Evolutionary conservation across 2,888 invertebrate genomes (phyloP), one percentile per base, ranked within the genome.

Genomic region (Caenorhabditis sp.): DNA sequence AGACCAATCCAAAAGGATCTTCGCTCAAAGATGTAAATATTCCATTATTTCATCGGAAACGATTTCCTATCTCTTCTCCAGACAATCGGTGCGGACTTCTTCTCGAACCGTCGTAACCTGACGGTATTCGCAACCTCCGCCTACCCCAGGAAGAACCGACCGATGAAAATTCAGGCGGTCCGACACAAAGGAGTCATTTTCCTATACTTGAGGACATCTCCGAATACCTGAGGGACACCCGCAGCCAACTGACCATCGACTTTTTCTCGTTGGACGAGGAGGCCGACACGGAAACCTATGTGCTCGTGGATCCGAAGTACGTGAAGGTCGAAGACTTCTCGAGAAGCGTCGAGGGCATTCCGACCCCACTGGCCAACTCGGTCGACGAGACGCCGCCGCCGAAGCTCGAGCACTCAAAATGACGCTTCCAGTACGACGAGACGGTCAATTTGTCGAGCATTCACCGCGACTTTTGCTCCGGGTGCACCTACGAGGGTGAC

Each of bases 251-350:
- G 90, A 93, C 94, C 46, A 94, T 97, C 0, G 96, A 97, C 88
- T 91, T 94, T 84, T 98, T 97, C 90, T 94, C 95, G 90, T 95
- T 94, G 89, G 93, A 94, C 83, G 91, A 92, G 52, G 92, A 92
- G 88, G 93, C 96, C 0, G 93, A 94, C 85, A 94, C 94, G 5
- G 75, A 74, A 17, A 45, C 26, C 4, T 58, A 52, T 13, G 24
- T 74, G 1, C 41, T 27, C 20, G 70, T 71, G 0, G 35, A 43
- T 3, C n/a, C 43, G 8, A 26, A 73, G 22, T 66, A 41, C 32
- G 15, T 72, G 0, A 55, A 50, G 27, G 26, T 5, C 7, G 35
- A 11, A 0, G 78, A 78, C 46, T 58, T 62, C 27, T 15, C 73
- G 2, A 7, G 24, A 9, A 53, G 63, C 27, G 2, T 53, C 0